Evolutionary conservation across 2,797 vertebrate genomes (phyloP), one percentile per base, ranked within the genome.

Genomic region (Chromis chromis): DNA sequence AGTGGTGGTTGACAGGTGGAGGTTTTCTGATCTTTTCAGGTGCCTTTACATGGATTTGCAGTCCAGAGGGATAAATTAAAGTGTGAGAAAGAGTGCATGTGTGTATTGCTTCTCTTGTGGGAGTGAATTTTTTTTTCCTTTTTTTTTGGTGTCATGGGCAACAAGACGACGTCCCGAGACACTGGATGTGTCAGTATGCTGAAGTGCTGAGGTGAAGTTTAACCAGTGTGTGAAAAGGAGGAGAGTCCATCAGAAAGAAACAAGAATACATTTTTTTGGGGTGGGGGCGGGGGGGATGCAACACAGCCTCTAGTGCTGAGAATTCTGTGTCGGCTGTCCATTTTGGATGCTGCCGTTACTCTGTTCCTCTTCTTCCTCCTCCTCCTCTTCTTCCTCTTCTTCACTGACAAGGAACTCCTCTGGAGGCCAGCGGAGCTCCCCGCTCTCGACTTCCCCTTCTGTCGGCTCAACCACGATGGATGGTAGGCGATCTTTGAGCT

Each of bases 391-490:
- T 2, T 95, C 95, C 3, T 95, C 95, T 0, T 94, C 95, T 0
- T 96, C 95, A 62, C 96, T 96, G 85, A 98, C 96, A 0, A 98
- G 91, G 85, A 97, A 98, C 85, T 99, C 98, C 67, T 99, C 97
- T 0, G 98, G 98, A 0, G 98, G 98, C 98, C 98, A 99, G 88
- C 98, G 96, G 57, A 99, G 95, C 93, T 99, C 98, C 1, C 98
- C 98, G 0, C 98, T 99, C 90, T 99, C 98, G 49, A 99, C 98
- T 1, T 99, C 98, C 0, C 97, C 97, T 71, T 98, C 98, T 0
- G 97, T 99, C 0, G 97, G 96, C 79, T 99, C 98, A 65, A 99
- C 98, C 85, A 99, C 98, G 0, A 99, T 99, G 53, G 98, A 99
- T 0, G 98, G 98, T 68, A 99, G 95, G 0, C 98, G 96, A 86